Evolutionary conservation across 2,113 vertebrate genomes (phyloP).

Genomic region (Ceyx margarethae): DNA sequence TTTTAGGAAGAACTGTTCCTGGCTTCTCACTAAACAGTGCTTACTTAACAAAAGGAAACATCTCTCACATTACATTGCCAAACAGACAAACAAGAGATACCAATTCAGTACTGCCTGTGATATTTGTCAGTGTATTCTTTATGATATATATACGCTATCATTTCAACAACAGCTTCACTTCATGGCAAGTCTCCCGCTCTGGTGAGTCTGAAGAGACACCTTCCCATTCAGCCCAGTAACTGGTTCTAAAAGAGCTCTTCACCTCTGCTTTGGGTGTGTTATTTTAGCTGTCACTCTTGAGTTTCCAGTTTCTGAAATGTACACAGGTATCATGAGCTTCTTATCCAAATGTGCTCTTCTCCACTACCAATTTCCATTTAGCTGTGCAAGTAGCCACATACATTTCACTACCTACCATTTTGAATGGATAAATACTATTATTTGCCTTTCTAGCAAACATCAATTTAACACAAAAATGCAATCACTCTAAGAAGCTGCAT

Average conservation of each 20-base stretch:
- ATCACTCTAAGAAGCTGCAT: not conserved
- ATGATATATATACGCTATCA: not conserved
- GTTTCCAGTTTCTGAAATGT: not conserved
- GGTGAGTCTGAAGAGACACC: not conserved
- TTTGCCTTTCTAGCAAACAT: not conserved
- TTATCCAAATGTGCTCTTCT: not conserved
- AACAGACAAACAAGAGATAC: not conserved
- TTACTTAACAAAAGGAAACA: not conserved
- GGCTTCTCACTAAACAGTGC: not conserved
- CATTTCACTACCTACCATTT: not conserved
- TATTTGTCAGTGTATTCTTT: not conserved
- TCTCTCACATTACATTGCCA: rapidly evolving
- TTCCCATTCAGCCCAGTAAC: not conserved
- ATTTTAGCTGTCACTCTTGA: not conserved
- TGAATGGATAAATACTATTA: not conserved
- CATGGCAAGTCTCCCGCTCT: not conserved
- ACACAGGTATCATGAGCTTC: not conserved
- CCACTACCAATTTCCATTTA: not conserved
- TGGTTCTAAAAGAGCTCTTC: not conserved
- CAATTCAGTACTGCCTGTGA: not conserved
- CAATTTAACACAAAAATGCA: not conserved
- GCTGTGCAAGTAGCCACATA: not conserved
- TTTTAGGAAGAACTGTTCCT: not conserved
- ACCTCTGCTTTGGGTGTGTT: not conserved
- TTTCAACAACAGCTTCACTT: not conserved